phyloP scores from a whole-genome alignment of 2,888 invertebrate species.

The Ophonus ardosiacus region DNA sequence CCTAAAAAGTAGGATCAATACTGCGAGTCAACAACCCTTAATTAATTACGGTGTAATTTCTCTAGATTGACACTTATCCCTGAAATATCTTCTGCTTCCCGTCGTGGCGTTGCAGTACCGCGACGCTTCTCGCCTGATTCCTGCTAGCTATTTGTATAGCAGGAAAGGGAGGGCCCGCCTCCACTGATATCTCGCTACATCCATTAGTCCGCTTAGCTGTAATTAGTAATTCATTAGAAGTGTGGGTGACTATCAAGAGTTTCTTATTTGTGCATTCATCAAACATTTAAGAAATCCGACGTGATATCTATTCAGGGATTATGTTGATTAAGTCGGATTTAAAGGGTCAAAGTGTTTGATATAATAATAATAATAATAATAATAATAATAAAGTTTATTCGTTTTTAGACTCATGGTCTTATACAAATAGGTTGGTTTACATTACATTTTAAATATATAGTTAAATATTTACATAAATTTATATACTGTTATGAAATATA shows the following conservation, averaged over 20 bases:
- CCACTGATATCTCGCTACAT: neutral
- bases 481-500: too few relatives aligned
- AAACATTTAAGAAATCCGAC: neutral
- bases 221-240: neutral
- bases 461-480: too few relatives aligned
- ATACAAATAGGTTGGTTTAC: too few relatives aligned
- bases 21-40: neutral
- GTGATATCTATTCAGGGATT: too few relatives aligned
- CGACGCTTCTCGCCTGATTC: neutral
- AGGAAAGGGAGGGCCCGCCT: neutral
- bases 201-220: neutral
- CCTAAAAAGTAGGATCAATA: neutral
- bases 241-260: neutral
- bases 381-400: too few relatives aligned
- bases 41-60: neutral
- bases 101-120: neutral
- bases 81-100: neutral
- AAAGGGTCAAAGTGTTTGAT: too few relatives aligned
- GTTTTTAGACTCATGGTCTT: too few relatives aligned
- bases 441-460: too few relatives aligned
- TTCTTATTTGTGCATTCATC: neutral
- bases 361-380: too few relatives aligned
- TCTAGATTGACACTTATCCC: neutral
- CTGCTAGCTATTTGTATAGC: slow-evolving; percentile 50
- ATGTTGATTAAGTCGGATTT: too few relatives aligned